Percentiles rank a stretch among this genome's conserved stretches.
Conservation (phyloP, 2,797 vertebrate species). For the Protosalanx chinensis region DNA sequence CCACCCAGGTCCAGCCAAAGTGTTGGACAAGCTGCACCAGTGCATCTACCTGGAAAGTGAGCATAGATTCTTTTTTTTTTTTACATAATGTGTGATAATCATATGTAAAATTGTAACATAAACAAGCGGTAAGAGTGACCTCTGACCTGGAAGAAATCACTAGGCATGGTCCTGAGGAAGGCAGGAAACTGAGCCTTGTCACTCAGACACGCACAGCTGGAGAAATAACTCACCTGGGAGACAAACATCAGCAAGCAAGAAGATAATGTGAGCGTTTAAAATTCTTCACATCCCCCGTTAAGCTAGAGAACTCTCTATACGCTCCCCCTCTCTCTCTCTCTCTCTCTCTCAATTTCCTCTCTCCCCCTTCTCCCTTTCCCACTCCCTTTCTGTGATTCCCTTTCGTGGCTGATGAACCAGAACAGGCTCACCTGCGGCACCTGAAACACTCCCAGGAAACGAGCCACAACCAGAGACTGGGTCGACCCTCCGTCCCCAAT, state of each 20-base stretch:
- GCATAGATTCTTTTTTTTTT: too few relatives aligned
- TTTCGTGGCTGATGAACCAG: too few relatives aligned
- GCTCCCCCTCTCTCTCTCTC: too few relatives aligned
- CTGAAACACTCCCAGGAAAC: constrained; percentile 72
- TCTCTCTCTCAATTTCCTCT: neutral
- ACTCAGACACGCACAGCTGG: constrained; percentile 79
- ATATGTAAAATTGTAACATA: too few relatives aligned
- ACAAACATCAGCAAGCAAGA: neutral
- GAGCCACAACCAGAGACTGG: constrained; percentile 75
- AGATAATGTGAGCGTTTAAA: neutral
- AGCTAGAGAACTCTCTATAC: neutral
- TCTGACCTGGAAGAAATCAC: constrained; percentile 76
- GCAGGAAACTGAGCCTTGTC: constrained; percentile 75
- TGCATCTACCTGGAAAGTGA: constrained; percentile 63
- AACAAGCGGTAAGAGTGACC: neutral
- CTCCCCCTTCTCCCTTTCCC: neutral
- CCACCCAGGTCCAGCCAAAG: constrained; percentile 80
- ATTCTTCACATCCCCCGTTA: too few relatives aligned
- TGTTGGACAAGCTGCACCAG: constrained; percentile 74
- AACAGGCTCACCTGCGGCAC: constrained; percentile 68
- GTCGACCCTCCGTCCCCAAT: constrained; percentile 80
- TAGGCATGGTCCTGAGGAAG: constrained; percentile 80
- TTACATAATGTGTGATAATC: too few relatives aligned
- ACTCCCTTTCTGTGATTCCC: too few relatives aligned
- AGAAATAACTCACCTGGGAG: constrained; percentile 78